Percentiles rank a stretch among this genome's conserved stretches.
Evolutionary conservation across 2,113 vertebrate genomes (phyloP).

Genomic region (Aplodontia rufa): DNA sequence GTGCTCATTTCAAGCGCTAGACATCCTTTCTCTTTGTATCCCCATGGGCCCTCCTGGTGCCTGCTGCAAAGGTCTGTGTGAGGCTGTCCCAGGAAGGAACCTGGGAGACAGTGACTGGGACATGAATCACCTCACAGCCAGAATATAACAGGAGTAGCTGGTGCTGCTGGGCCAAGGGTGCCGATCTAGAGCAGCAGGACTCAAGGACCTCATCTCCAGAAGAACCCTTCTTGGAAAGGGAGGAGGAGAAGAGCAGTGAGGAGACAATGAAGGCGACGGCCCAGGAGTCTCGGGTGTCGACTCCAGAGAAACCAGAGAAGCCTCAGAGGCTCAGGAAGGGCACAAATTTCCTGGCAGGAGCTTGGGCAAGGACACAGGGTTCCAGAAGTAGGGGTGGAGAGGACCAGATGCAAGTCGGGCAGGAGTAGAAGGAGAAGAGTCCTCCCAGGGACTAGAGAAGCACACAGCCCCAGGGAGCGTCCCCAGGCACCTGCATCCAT

Average conservation of each 20-base stretch:
- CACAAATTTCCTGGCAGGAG: not conserved
- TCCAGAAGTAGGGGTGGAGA: not conserved
- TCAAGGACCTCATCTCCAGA: not conserved
- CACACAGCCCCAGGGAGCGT: too few species aligned
- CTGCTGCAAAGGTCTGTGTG: not conserved
- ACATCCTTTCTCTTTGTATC: not conserved
- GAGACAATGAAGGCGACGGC: not conserved
- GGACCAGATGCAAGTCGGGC: too few species aligned
- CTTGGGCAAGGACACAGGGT: not conserved
- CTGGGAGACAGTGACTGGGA: not conserved
- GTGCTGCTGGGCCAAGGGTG: not conserved
- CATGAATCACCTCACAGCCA: too few species aligned
- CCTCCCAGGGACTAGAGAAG: too few species aligned
- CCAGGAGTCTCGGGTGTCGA: not conserved
- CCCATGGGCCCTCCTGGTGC: not conserved
- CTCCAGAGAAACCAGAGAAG: too few species aligned
- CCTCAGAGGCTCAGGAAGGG: not conserved
- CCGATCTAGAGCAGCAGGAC: not conserved
- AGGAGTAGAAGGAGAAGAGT: too few species aligned
- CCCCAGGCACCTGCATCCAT: too few species aligned
- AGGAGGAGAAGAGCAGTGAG: not conserved
- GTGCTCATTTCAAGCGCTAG: not conserved
- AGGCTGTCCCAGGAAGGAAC: not conserved
- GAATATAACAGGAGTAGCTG: not conserved
- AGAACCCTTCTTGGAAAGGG: not conserved